A percentile compares a stretch with the other conserved stretches of the same genome.
phyloP scores from a whole-genome alignment of 1,140 invertebrate species.

The Apis mellifera region Amel_HAv3.1 CM009946.2:5170001-5170500 shows the following conservation, averaged over 20 bases:
- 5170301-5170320: background rate
- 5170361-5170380: background rate
- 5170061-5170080: no score
- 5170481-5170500: background rate
- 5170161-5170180: constrained; percentile 1
- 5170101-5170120: background rate
- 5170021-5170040: no score
- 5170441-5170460: background rate
- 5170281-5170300: no score
- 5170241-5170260: no score
- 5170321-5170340: no score
- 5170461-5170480: constrained; percentile 5
- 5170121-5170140: background rate
- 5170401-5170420: background rate
- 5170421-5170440: background rate
- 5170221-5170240: constrained; percentile 1
- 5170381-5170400: background rate
- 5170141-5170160: background rate
- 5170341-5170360: background rate
- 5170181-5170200: background rate
- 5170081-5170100: background rate
- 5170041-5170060: no score
- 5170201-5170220: background rate
- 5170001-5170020: no score
- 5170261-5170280: no score